Evolutionary conservation across 2,888 invertebrate genomes (phyloP), one percentile per base, ranked within the genome.

Genomic region (Scaptomyza caliginosa): DNA sequence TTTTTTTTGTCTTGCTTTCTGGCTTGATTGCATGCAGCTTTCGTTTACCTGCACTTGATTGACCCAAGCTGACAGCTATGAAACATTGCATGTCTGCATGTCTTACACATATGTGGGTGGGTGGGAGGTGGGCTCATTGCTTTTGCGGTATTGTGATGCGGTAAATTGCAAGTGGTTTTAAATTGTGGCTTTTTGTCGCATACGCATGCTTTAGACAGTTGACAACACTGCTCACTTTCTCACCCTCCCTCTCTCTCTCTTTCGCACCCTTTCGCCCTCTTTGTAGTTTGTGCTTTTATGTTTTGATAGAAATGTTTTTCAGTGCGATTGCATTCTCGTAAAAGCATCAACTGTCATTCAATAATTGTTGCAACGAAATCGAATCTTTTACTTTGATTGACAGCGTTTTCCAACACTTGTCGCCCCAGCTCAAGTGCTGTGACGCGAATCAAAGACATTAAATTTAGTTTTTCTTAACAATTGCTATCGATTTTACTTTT

Each of bases 51-150:
- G n/a, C 7, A 7, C 24, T 10, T 52, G 39, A 28, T 26, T 28
- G 57, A 36, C 21, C 34, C 7, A n/a, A 42, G 19, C 55, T 54
- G 54, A 36, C 32, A 57, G 11, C 26, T 42, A 7, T 54, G 54
- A n/a, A 10, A 32, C 13, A 4, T 1, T 2, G 21, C 46, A 16
- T 23, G 19, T 48, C n/a, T n/a, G n/a, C n/a, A n/a, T 34, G 16
- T 2, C 13, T 24, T 23, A 16, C 4, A 34, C 34, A 34, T 19
- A 19, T 8, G 4, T n/a, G n/a, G n/a, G n/a, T n/a, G n/a, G n/a
- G n/a, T n/a, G n/a, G n/a, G n/a, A n/a, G n/a, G n/a, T n/a, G n/a
- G n/a, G n/a, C n/a, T n/a, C n/a, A 8, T 26, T 10, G 26, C 26
- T 26, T 10, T 10, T 26, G 26, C 26, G 30, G 30, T 30, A 5